phyloP scores from a whole-genome alignment of 2,888 invertebrate genomes.

The Drosophila colorata region DNA sequence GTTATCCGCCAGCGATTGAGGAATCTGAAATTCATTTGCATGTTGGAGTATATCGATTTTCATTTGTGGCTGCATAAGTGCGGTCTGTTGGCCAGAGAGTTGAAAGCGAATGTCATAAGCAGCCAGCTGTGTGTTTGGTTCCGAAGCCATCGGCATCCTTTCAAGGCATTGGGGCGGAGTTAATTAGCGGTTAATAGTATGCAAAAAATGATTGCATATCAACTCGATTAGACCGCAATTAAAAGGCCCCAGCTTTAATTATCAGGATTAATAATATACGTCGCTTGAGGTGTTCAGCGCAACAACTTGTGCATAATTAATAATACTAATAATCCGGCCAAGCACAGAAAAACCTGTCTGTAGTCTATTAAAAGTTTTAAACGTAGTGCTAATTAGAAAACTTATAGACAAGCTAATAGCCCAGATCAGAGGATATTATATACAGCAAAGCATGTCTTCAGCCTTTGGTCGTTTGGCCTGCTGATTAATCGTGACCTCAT shows the following conservation, averaged over 20 bases:
- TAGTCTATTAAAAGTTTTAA: conserved; percentile 60
- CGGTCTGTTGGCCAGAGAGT: not conserved
- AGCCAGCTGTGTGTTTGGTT: conserved; percentile 4
- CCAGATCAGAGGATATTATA: conserved; percentile 14
- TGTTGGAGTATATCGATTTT: conserved; percentile 24
- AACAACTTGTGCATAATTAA: conserved; percentile 57
- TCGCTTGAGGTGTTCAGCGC: conserved; percentile 12
- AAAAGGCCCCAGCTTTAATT: conserved; percentile 51
- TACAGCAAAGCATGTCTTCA: not conserved
- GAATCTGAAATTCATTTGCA: conserved; percentile 5
- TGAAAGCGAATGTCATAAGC: conserved; percentile 15
- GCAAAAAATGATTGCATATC: conserved; percentile 61
- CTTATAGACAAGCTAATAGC: conserved; percentile 55
- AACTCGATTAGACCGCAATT: conserved; percentile 65
- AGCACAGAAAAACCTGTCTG: not conserved
- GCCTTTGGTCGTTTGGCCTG: conserved; percentile 13
- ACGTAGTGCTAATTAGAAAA: conserved; percentile 65
- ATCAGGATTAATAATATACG: conserved; percentile 19
- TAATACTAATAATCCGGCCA: conserved; percentile 19
- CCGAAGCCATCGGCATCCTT: conserved; percentile 5
- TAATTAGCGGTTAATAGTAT: conserved; percentile 44
- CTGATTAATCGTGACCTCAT: conserved; percentile 80
- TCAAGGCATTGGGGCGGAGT: not conserved
- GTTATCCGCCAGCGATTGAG: not conserved
- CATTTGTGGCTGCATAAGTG: conserved; percentile 19